These are phyloP conservation scores for Agrypnus murinus DNA, from an alignment of 2,888 invertebrate species.

Conservation along the genomic window DNA sequence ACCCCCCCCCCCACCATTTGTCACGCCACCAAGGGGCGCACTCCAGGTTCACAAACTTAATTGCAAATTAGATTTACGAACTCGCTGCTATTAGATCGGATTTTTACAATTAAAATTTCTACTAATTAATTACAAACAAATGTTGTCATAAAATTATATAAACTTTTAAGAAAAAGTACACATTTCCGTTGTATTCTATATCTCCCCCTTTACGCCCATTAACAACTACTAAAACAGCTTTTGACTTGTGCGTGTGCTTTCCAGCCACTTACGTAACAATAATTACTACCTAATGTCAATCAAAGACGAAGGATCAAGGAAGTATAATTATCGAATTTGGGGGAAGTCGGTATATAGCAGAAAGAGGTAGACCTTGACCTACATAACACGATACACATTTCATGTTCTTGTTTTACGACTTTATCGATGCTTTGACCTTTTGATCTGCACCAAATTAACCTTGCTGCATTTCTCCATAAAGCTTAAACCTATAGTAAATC, in stretches of 20 bases:
- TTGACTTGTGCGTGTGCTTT: slow-evolving; percentile 14
- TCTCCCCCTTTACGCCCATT: background rate
- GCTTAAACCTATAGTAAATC: slow-evolving; percentile 15
- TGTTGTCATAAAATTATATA: too few relatives aligned
- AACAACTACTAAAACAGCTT: slow-evolving; percentile 12
- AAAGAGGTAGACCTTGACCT: slow-evolving; percentile 22
- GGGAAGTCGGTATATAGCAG: background rate
- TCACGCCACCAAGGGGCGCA: too few relatives aligned
- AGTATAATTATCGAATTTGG: slow-evolving; percentile 32
- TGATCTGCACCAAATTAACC: slow-evolving; percentile 28
- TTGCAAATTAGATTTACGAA: too few relatives aligned
- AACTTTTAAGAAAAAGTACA: too few relatives aligned
- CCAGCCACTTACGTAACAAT: slow-evolving; percentile 13
- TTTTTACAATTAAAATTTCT: too few relatives aligned
- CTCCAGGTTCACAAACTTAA: too few relatives aligned
- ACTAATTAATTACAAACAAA: too few relatives aligned
- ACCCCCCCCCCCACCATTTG: too few relatives aligned
- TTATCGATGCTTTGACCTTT: slow-evolving; percentile 29
- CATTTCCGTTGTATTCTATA: slow-evolving; percentile 1
- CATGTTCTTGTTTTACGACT: slow-evolving; percentile 30
- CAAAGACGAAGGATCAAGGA: slow-evolving; percentile 18
- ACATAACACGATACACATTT: slow-evolving; percentile 3
- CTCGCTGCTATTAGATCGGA: too few relatives aligned
- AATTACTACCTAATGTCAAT: slow-evolving; percentile 25
- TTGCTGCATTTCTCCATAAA: slow-evolving; percentile 24